Conservation (phyloP, 2,113 vertebrate genomes). For the Sphaerodactylus townsendi region DNA sequence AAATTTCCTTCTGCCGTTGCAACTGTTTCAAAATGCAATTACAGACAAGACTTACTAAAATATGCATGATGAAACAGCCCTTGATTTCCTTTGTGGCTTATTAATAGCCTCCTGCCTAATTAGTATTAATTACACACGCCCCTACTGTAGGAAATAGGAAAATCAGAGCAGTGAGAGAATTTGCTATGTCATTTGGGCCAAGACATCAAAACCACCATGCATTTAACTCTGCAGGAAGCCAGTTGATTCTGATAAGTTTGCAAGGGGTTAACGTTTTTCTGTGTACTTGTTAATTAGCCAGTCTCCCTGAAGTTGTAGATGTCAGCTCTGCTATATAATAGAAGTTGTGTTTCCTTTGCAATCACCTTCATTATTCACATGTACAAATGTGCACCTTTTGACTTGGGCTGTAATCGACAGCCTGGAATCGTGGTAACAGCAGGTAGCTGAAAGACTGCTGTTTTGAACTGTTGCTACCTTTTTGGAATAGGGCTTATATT, state of each 20-base stretch:
- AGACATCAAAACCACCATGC: background rate
- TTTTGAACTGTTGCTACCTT: background rate
- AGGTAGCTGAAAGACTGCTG: background rate
- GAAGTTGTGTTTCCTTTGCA: conserved; percentile 1
- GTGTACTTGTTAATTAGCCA: background rate
- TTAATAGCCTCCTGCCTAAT: conserved; percentile 36
- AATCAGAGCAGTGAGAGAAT: background rate
- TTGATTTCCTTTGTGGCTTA: conserved; percentile 30
- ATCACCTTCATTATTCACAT: background rate
- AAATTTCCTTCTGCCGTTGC: conserved; percentile 19
- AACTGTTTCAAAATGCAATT: conserved; percentile 31
- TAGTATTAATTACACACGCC: conserved; percentile 39
- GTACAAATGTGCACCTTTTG: background rate
- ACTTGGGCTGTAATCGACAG: background rate
- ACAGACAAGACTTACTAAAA: conserved; percentile 37
- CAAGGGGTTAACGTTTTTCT: background rate
- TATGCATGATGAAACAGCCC: conserved; percentile 2
- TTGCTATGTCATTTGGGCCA: conserved; percentile 21
- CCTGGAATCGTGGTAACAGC: background rate
- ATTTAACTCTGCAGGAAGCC: background rate
- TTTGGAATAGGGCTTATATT: no score
- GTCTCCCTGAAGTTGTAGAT: background rate
- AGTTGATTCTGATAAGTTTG: background rate
- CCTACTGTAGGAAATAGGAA: conserved; percentile 12
- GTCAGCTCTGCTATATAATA: background rate